A percentile compares a stretch with the other conserved stretches of the same genome.
Evolutionary conservation across 2,797 vertebrate genomes (phyloP).

Genomic region (Brotula barbata): DNA sequence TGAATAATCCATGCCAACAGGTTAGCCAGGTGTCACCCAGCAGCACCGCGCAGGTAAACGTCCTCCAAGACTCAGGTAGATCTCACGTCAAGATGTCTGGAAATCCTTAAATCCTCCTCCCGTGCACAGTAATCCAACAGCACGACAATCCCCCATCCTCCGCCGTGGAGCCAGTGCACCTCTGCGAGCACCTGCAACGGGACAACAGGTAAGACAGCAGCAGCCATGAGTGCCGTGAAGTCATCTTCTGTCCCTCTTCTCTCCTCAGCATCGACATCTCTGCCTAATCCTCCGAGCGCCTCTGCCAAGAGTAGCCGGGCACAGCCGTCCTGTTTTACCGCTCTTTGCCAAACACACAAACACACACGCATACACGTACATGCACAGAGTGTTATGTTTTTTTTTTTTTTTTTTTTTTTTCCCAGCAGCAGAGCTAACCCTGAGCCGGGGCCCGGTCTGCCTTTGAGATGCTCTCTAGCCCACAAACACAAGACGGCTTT

Average conservation of each 20-base stretch:
- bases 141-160: constrained; percentile 41
- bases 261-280: constrained; percentile 62
- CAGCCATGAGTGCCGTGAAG: constrained; percentile 15
- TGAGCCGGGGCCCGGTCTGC: constrained; percentile 91
- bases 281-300: constrained; percentile 64
- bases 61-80: constrained; percentile 39
- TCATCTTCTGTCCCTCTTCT: constrained; percentile 45
- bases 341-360: constrained; percentile 90
- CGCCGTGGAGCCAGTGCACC: constrained; percentile 28
- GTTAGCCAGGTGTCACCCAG: constrained; percentile 55
- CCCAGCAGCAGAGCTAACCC: constrained; percentile 87
- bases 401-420: constrained; percentile 46
- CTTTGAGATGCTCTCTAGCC: constrained; percentile 99
- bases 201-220: constrained; percentile 65
- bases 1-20: constrained; percentile 18
- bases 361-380: constrained; percentile 47
- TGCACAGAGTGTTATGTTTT: constrained; percentile 60
- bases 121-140: constrained; percentile 51
- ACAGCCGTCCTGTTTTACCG: constrained; percentile 75
- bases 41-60: constrained; percentile 44
- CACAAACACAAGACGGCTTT: constrained; percentile 99
- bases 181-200: constrained; percentile 51
- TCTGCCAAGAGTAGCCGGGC: constrained; percentile 71
- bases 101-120: constrained; percentile 36
- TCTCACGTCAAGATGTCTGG: constrained; percentile 32